Evolutionary conservation across 2,888 invertebrate species (phyloP), one percentile per base, ranked within the genome.

Genomic region (Leucoma salicis): DNA sequence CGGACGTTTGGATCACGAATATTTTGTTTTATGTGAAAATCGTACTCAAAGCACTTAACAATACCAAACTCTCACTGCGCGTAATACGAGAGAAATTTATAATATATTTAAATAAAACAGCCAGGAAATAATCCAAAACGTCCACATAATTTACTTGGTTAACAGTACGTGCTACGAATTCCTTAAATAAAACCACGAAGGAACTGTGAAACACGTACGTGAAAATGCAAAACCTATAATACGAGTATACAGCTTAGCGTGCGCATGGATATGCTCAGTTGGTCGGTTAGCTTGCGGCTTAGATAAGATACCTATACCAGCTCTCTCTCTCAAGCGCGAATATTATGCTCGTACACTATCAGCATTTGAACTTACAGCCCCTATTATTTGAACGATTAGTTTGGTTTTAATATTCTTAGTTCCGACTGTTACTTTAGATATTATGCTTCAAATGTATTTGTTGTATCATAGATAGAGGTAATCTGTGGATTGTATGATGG

Each of bases 271-370:
- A 49, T 50, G 49, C 38, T 54, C 55, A 56, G 48, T 49, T 53
- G 46, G 58, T 47, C 44, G 57, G 52, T 58, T 55, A 49, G 53
- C 54, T 48, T 60, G 61, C 47, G 64, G 63, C 56, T 55, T 39
- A 59, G 68, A 69, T 64, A 66, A 67, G 60, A 47, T 49, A 47
- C 46, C 51, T 42, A 42, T 49, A 52, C 57, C 57, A 46, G 53
- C 50, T 58, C 54, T 51, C 53, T 60, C 55, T 52, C 38, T 51
- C 45, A 57, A 54, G 55, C 57, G 61, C 57, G 58, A n/a, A n/a
- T n/a, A n/a, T n/a, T n/a, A n/a, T n/a, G 55, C 57, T 53, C 48
- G 36, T 51, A 35, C 52, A 43, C 42, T 57, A 59, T 53, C 51
- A 52, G 41, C 42, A 44, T 57, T 46, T 39, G 46, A 50, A 56